These are phyloP conservation scores for Leptinotarsa tumamoca DNA, from an alignment of 2,888 invertebrate species.

Conservation along the genomic window DNA sequence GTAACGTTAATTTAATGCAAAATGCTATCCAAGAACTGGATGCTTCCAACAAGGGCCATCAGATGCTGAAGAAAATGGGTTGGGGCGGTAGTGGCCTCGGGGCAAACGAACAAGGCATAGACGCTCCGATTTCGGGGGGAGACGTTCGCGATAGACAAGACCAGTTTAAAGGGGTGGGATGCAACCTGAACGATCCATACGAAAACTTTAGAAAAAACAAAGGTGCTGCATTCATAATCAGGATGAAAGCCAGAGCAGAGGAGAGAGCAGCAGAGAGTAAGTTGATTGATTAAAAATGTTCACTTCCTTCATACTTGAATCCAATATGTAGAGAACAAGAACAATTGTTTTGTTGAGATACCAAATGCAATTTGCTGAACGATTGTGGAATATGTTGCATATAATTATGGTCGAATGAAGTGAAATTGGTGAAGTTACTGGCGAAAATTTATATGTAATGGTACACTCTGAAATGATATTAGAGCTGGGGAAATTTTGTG, in stretches of 20 bases:
- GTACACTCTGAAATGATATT: too few relatives aligned
- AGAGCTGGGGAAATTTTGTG: too few relatives aligned
- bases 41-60: slow-evolving; percentile 95
- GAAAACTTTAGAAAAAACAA: slow-evolving; percentile 97
- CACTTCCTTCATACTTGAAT: slow-evolving; percentile 8
- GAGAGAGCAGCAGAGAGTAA: slow-evolving; percentile 72
- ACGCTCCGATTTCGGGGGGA: slow-evolving; percentile 93
- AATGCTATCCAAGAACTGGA: slow-evolving; percentile 74
- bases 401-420: not conserved
- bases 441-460: too few relatives aligned
- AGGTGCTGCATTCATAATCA: slow-evolving; percentile 92
- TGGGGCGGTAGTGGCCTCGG: slow-evolving; percentile 97
- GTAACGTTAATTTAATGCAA: slow-evolving; percentile 51
- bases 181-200: slow-evolving; percentile 93
- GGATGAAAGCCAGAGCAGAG: slow-evolving; percentile 92
- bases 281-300: slow-evolving; percentile 37
- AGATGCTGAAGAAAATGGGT: slow-evolving; percentile 97
- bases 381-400: not conserved
- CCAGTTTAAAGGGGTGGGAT: slow-evolving; percentile 95
- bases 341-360: not conserved
- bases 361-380: not conserved
- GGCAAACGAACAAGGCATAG: slow-evolving; percentile 94
- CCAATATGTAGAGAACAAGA: not conserved
- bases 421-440: not conserved
- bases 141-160: slow-evolving; percentile 91